These are phyloP conservation scores for Wiebesia pumilae DNA, from an alignment of 1,140 invertebrate species.

Conservation along the genomic window DNA sequence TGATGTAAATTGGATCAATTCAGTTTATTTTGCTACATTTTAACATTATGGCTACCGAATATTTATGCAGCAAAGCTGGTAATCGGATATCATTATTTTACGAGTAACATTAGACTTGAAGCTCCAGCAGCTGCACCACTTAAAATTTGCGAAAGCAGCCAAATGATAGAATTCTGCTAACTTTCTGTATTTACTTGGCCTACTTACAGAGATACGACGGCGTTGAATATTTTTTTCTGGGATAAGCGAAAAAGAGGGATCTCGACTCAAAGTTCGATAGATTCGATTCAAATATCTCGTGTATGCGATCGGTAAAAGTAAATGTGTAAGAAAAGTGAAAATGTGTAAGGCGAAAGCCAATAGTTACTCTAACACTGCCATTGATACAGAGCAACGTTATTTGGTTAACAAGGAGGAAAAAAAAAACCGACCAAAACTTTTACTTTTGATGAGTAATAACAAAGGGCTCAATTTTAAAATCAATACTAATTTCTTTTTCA, in stretches of 20 bases:
- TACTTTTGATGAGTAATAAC: no score
- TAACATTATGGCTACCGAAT: background rate
- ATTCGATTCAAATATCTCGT: background rate
- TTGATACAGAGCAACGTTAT: no score
- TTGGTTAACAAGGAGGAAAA: no score
- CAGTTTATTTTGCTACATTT: background rate
- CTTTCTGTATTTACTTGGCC: background rate
- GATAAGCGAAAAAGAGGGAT: background rate
- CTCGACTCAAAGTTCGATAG: background rate
- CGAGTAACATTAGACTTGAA: background rate
- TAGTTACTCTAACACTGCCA: no score
- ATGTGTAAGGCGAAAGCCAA: no score
- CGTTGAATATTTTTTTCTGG: background rate
- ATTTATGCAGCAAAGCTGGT: background rate
- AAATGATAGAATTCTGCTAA: background rate
- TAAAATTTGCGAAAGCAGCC: background rate
- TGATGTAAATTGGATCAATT: no score
- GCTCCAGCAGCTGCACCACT: background rate
- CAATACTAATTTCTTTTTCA: no score
- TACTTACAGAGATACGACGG: background rate
- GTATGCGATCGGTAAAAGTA: background rate
- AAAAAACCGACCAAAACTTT: no score
- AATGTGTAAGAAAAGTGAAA: no score
- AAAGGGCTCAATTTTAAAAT: no score
- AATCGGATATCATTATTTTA: background rate